Base-by-base conservation (phyloP, 2,888 invertebrate genomes). In the Lomographa bimaculata region DNA sequence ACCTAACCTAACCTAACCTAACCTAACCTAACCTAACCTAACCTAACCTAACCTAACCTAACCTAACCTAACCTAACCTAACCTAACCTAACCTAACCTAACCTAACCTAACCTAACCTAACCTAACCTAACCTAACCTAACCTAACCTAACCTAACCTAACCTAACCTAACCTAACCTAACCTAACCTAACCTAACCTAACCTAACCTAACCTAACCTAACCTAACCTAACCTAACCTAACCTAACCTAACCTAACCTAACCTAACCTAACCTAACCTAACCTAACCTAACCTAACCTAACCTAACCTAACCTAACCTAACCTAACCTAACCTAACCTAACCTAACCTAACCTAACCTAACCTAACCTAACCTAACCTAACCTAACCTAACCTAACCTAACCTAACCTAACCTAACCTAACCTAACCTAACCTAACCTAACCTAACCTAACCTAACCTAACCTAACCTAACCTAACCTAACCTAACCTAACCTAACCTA, bases 1-100 rank as follows among this genome's bases (percentile, higher is more conserved):
- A 38, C 38, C 38, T 38, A 39, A 39, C 39, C 39, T 39, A 39
- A 39, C 39, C 39, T 39, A 32, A 32, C 39, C 21, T 27, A 32
- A 39, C 39, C 39, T 32, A 39, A 39, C 38, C 30, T 38, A 38
- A 38, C 38, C 30, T 38, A 27, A 27, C 27, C 21, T 38, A 30
- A 30, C 30, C 30, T 30, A 30, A 30, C 30, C 30, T 30, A 30
- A 30, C 30, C 30, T 30, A 30, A 30, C 30, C 30, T 30, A 30
- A 30, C 30, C 30, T 30, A 30, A 30, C 30, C 30, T 30, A 30
- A 30, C 30, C 30, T 30, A 14, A 14, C 14, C 14, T 14, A 14
- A 14, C 14, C 14, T 11, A 30, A 11, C 28, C 16, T 16, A 27
- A 27, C 27, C 27, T 27, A 27, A 27, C 27, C 27, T 27, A 27